A percentile compares a stretch with the other conserved stretches of the same genome.
Conservation (phyloP, 2,113 vertebrate species). For the Aphyosemion australe region DNA sequence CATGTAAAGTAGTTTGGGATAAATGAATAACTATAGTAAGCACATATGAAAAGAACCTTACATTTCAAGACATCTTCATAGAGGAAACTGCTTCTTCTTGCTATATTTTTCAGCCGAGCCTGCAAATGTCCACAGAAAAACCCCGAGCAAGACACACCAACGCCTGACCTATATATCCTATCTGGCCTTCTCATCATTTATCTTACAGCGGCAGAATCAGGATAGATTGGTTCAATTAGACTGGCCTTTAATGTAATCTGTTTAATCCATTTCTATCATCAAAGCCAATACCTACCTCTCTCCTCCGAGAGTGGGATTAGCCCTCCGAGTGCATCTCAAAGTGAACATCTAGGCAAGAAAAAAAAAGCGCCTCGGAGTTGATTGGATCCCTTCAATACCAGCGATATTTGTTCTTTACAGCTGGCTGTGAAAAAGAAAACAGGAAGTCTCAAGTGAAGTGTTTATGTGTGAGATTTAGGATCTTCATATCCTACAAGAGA, state of each 20-base stretch:
- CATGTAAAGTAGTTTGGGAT: neutral
- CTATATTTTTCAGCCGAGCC: slow-evolving; percentile 31
- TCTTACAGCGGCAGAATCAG: slow-evolving; percentile 73
- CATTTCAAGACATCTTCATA: neutral
- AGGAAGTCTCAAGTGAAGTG: slow-evolving; percentile 57
- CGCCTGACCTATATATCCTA: slow-evolving; percentile 59
- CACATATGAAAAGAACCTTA: neutral
- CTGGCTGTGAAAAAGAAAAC: slow-evolving; percentile 30
- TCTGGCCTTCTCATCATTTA: slow-evolving; percentile 69
- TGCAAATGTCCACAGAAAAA: slow-evolving; percentile 38
- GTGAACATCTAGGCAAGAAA: slow-evolving; percentile 37
- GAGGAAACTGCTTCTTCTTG: slow-evolving; percentile 6
- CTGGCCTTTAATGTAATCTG: slow-evolving; percentile 78
- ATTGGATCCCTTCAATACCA: slow-evolving; percentile 47
- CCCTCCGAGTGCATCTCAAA: slow-evolving; percentile 46
- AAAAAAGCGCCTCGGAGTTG: slow-evolving; percentile 18
- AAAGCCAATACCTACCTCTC: slow-evolving; percentile 72
- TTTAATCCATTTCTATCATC: slow-evolving; percentile 78
- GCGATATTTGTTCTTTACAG: slow-evolving; percentile 60
- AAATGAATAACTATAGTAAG: slow-evolving; percentile 1
- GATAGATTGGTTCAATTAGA: slow-evolving; percentile 77
- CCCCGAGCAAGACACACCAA: slow-evolving; percentile 26
- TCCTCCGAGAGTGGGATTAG: slow-evolving; percentile 68
- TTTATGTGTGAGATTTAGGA: slow-evolving; percentile 70
- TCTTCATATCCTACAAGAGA: slow-evolving; percentile 59